Evolutionary conservation across 2,888 invertebrate species (phyloP).

Genomic region (Nephrocerus scutellatus): DNA sequence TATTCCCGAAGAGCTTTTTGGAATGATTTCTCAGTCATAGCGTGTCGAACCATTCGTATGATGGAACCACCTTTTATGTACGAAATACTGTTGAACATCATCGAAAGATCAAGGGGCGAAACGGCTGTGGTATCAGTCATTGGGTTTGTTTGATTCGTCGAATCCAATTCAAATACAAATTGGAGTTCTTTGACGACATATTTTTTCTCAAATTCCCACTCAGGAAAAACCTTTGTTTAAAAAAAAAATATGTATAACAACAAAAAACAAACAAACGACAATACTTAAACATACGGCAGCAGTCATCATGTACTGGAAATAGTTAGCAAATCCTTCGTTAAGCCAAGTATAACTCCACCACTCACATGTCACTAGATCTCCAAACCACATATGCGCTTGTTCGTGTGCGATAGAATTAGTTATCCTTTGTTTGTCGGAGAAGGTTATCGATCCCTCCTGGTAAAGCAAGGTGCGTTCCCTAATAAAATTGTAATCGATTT

Average conservation of each 20-base stretch:
- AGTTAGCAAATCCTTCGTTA: slow-evolving; percentile 62
- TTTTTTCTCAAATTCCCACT: slow-evolving; percentile 61
- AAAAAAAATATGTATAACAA: background rate
- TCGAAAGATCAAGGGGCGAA: slow-evolving; percentile 53
- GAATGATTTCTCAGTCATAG: slow-evolving; percentile 53
- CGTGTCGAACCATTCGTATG: slow-evolving; percentile 63
- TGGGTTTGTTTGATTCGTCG: slow-evolving; percentile 53
- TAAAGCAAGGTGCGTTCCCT: slow-evolving; percentile 64
- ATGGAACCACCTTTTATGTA: slow-evolving; percentile 63
- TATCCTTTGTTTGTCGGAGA: slow-evolving; percentile 55
- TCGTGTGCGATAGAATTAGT: slow-evolving; percentile 52
- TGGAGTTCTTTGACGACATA: slow-evolving; percentile 67
- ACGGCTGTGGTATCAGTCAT: slow-evolving; percentile 53
- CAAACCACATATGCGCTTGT: slow-evolving; percentile 63
- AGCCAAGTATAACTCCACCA: slow-evolving; percentile 57
- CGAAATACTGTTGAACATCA: slow-evolving; percentile 60
- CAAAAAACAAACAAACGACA: too few relatives aligned
- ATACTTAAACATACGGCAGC: slow-evolving; percentile 26
- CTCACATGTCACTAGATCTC: slow-evolving; percentile 53
- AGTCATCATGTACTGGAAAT: slow-evolving; percentile 63
- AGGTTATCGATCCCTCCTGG: slow-evolving; percentile 54
- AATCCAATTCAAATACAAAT: slow-evolving; percentile 55
- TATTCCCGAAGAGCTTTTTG: slow-evolving; percentile 53
- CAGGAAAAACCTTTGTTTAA: slow-evolving; percentile 53
- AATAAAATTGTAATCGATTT: too few relatives aligned